These are phyloP conservation scores for Mus musculus DNA, from an alignment of 2,113 vertebrate genomes.

Conservation along the genomic window GRCm39 chr3:50362501-50363000, in stretches of 20 bases:
- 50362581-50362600: constrained; percentile 37
- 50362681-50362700: constrained; percentile 60
- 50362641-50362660: constrained; percentile 65
- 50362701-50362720: constrained; percentile 19
- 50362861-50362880: constrained; percentile 38
- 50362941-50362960: neutral
- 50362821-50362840: neutral
- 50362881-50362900: constrained; percentile 43
- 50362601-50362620: constrained; percentile 51
- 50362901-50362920: too few species aligned
- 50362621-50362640: constrained; percentile 46
- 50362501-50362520: constrained; percentile 59
- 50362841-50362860: constrained; percentile 25
- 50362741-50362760: neutral
- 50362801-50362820: neutral
- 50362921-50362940: neutral
- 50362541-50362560: constrained; percentile 68
- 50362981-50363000: neutral
- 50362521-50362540: constrained; percentile 57
- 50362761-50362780: neutral
- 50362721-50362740: constrained; percentile 23
- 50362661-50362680: constrained; percentile 36
- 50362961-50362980: neutral
- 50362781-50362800: neutral
- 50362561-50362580: constrained; percentile 46